Evolutionary conservation across 2,888 invertebrate genomes (phyloP), one percentile per base, ranked within the genome.

Genomic region (Campopleginae sp.): DNA sequence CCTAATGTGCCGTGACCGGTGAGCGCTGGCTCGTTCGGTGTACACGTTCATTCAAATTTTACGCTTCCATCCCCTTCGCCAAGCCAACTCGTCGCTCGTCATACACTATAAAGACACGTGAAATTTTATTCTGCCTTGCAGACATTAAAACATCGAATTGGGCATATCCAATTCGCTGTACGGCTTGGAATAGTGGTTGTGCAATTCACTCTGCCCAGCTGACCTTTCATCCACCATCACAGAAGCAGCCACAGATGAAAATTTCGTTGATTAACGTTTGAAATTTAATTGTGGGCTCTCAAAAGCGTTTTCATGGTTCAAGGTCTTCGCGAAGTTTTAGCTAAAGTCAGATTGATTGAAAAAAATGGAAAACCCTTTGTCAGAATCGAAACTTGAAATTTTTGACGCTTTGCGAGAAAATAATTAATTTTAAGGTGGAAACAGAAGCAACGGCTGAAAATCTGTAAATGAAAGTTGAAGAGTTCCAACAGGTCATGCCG

Each of bases 31-130:
- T 86, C 87, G 89, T 87, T 87, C 85, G 79, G 42, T 31, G 31
- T 87, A 83, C 82, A 90, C 92, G 91, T 93, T 93, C 92, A 92
- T 93, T 93, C 87, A 92, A 93, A 93, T 93, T 93, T 93, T 91
- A 93, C 93, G 92, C 92, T 91, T 88, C 89, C 89, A 65, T 75
- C 89, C 90, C 44, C 88, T 83, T 78, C 86, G 89, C 90, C 91
- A 90, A 92, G 91, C 91, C 86, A 86, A 82, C 72, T 74, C 65
- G 65, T 66, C 84, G 84, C 72, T 74, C 48, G 46, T 61, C 61
- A 63, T 66, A 63, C 85, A 84, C 78, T 82, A n/a, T n/a, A 83
- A 89, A 90, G 88, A 89, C 87, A 90, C 91, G 89, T 92, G 91
- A 92, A 92, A 92, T 92, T 89, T 87, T 84, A n/a, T 48, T 87